Evolutionary conservation across 2,797 vertebrate genomes (phyloP).

Genomic region (Coluber constrictor): DNA sequence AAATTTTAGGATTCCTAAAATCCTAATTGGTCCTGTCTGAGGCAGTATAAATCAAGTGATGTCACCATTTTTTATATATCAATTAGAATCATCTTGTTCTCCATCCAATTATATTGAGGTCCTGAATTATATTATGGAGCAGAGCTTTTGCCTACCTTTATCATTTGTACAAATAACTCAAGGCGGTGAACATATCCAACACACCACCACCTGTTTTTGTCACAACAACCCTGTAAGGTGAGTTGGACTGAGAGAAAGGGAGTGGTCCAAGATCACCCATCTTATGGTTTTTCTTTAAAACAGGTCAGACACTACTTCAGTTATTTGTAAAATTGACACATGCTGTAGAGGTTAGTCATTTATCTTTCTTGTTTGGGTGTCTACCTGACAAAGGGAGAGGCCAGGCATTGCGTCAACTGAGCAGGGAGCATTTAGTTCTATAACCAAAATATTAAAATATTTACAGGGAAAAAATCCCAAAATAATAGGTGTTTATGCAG

Average conservation of each 20-base stretch:
- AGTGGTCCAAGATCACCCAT: background rate
- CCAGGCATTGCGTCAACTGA: background rate
- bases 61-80: background rate
- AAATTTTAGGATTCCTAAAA: too few relatives aligned
- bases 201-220: background rate
- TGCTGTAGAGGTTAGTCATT: background rate
- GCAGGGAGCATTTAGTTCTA: background rate
- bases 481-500: background rate
- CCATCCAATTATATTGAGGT: background rate
- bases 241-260: background rate
- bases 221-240: background rate
- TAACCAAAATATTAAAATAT: background rate
- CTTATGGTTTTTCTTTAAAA: background rate
- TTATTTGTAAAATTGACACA: background rate
- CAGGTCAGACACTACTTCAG: background rate
- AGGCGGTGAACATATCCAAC: background rate
- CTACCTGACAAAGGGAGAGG: background rate
- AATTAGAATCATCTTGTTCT: background rate
- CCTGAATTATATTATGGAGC: background rate
- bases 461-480: background rate
- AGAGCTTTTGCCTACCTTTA: background rate
- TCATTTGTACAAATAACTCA: background rate
- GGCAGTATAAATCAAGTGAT: too few relatives aligned
- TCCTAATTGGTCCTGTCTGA: background rate
- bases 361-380: background rate